Evolutionary conservation across 2,797 vertebrate genomes (phyloP), one percentile per base, ranked within the genome.

Genomic region (Galago senegalensis): DNA sequence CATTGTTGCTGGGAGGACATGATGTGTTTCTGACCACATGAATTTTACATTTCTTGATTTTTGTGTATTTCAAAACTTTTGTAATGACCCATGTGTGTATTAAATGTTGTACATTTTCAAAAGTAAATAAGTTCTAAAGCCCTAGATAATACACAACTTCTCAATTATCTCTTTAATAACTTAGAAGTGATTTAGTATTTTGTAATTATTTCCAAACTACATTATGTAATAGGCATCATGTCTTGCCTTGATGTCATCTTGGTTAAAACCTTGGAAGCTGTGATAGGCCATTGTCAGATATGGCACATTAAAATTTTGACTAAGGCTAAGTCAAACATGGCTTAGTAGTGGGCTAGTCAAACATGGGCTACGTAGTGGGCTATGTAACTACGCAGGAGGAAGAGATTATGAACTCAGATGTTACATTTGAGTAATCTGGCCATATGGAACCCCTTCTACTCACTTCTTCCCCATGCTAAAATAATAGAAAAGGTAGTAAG

Each of bases 101-200:
- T 84, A 61, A 77, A 85, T 79, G 87, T n/a, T 37, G 37, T 9
- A 60, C 4, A 73, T 81, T 88, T 70, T 87, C 7, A 73, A 72
- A 67, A 83, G 37, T 76, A 53, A 88, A 85, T 91, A 81, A 61
- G 84, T 60, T 87, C 37, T 73, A 31, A 97, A 75, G 21, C 21
- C 20, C 46, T 53, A 3, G 43, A 46, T 73, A 63, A 53, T 53
- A n/a, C 12, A 83, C 29, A 75, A 61, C 34, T 37, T 79, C 65
- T 77, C 27, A 81, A 56, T 73, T 70, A 72, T 5, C 27, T 85
- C 49, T 79, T 92, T 67, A 81, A 75, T 81, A 67, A n/a, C 0
- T 87, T 49, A 93, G 49, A 87, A 31, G 70, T 86, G 20, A 73
- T 46, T 86, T 29, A 21, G 2, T 23, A 16, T 91, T 97, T 92